Evolutionary conservation across 2,113 vertebrate genomes (phyloP).

Genomic region (Nothocercus julius): DNA sequence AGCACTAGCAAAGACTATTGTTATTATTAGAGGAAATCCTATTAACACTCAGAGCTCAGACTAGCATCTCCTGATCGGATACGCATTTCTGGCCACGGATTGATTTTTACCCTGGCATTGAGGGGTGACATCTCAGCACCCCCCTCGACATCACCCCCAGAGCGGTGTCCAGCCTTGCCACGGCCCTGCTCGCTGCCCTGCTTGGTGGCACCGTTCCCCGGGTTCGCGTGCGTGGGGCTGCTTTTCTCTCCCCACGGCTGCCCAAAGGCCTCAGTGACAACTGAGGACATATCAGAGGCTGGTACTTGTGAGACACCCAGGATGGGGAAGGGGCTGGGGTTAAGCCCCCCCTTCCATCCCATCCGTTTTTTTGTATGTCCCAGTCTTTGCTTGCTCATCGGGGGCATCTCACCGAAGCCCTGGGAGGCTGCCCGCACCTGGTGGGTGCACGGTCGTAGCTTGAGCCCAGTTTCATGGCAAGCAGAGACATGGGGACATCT

Average conservation of each 20-base stretch:
- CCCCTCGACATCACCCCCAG: rapidly evolving
- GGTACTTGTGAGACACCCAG: not conserved
- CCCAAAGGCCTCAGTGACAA: rapidly evolving
- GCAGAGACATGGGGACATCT: rapidly evolving
- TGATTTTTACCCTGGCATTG: not conserved
- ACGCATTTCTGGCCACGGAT: not conserved
- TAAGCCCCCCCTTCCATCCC: not conserved
- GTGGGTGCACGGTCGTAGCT: not conserved
- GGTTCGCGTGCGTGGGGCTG: not conserved
- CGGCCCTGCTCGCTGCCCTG: rapidly evolving
- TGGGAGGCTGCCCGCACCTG: not conserved
- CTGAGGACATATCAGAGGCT: rapidly evolving
- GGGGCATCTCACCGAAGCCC: not conserved
- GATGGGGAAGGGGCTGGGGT: not conserved
- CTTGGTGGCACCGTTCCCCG: rapidly evolving
- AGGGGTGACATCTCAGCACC: not conserved
- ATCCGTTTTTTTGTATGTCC: not conserved
- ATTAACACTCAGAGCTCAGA: not conserved
- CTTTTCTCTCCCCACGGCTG: not conserved
- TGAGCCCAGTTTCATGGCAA: not conserved
- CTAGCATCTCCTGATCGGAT: not conserved
- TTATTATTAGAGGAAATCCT: not conserved
- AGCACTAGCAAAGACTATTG: not conserved
- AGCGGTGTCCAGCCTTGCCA: not conserved
- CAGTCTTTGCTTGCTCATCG: not conserved